These are phyloP conservation scores for Loripinus fragilis DNA, from an alignment of 2,888 invertebrate genomes.

Conservation along the genomic window DNA sequence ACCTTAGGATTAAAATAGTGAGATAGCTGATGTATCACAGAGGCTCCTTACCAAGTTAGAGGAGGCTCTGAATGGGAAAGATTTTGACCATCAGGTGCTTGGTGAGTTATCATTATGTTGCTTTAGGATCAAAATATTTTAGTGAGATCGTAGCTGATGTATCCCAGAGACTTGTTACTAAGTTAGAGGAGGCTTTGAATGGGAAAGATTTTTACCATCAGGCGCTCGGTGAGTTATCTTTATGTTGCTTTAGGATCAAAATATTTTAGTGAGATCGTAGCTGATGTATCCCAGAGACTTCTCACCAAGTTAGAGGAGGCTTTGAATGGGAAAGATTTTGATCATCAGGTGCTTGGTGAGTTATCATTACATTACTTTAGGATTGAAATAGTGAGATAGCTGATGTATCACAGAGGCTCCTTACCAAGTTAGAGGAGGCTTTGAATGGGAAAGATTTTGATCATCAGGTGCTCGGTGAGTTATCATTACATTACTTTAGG, in stretches of 20 bases:
- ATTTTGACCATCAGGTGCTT: slow-evolving; percentile 84
- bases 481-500: no score
- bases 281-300: slow-evolving; percentile 84
- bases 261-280: no score
- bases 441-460: no score
- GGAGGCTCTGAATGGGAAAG: slow-evolving; percentile 83
- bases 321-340: slow-evolving; percentile 84
- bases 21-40: slow-evolving; percentile 84
- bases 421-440: no score
- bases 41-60: slow-evolving; percentile 83
- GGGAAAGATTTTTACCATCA: slow-evolving; percentile 85
- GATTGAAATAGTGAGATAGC: no score
- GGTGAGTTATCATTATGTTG: no score
- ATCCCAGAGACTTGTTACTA: slow-evolving; percentile 84
- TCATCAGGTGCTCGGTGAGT: no score
- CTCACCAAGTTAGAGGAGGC: slow-evolving; percentile 82
- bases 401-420: no score
- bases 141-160: slow-evolving; percentile 84
- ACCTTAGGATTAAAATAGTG: no score
- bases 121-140: no score
- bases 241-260: no score
- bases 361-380: no score
- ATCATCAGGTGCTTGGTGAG: slow-evolving; percentile 83
- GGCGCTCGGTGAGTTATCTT: slow-evolving; percentile 81
- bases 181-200: slow-evolving; percentile 82